Evolutionary conservation across 2,113 vertebrate genomes (phyloP).

Genomic region (Epinephelus cyanopodus): DNA sequence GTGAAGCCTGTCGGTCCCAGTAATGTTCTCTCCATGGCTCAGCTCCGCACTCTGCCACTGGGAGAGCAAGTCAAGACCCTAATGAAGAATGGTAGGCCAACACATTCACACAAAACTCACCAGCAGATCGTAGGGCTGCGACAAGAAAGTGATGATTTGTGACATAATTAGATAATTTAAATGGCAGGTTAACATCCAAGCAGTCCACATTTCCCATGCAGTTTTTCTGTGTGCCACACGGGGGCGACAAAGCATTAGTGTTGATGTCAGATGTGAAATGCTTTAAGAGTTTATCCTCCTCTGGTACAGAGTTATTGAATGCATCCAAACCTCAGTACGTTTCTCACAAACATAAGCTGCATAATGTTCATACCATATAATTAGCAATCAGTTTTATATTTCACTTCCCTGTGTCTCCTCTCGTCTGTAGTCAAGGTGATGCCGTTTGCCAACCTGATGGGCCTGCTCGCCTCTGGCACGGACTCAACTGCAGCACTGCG

Average conservation of each 20-base stretch:
- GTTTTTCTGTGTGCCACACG: neutral
- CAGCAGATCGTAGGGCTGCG: too few species aligned
- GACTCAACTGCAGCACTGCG: constrained; percentile 93
- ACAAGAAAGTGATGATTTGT: neutral
- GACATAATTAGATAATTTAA: neutral
- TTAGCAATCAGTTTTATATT: neutral
- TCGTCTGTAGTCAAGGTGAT: constrained; percentile 92
- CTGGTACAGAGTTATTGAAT: neutral
- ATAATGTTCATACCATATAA: neutral
- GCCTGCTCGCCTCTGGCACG: constrained; percentile 90
- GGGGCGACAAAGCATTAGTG: neutral
- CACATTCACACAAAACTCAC: neutral
- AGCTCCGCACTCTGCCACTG: constrained; percentile 94
- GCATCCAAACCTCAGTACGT: neutral
- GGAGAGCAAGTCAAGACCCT: constrained; percentile 97
- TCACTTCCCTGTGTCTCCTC: neutral
- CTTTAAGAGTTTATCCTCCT: neutral
- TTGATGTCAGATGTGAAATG: neutral
- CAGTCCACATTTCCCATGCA: neutral
- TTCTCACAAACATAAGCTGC: neutral
- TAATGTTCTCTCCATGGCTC: constrained; percentile 97
- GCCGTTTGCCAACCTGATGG: constrained; percentile 97
- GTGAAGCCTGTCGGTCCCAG: constrained; percentile 93
- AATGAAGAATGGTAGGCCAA: constrained; percentile 93
- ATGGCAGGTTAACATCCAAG: neutral